Evolutionary conservation across 2,888 invertebrate species (phyloP), one percentile per base, ranked within the genome.

Genomic region (Philhelius pedissequus): DNA sequence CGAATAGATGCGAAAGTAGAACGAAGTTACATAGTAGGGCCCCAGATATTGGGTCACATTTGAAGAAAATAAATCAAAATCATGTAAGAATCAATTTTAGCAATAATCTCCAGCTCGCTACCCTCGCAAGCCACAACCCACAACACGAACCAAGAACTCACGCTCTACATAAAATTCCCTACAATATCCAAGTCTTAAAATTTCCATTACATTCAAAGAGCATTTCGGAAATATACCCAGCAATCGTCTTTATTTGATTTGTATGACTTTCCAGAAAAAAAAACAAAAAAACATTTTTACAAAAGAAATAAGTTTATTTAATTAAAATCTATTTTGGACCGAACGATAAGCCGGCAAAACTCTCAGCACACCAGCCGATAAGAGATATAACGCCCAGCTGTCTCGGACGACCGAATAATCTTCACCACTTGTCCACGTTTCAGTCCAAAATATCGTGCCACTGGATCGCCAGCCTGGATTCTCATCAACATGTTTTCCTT

Each of bases 401-500:
- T 99, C 93, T 99, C 99, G 25, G 98, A 99, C 7, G 98, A 96
- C 87, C 99, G 94, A 89, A 99, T 98, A 91, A 99, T 99, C 93
- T 99, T 99, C 62, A 99, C 98, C 86, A 98, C 97, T 94, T 99
- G 99, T 87, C 99, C 99, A 92, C 99, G 94, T 91, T 98, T 99
- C 9, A 99, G 93, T 79, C 99, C 99, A 93, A 98, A 99, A 92
- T 99, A 99, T 90, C 99, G 94, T 0, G 99, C 97, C 1, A 99
- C 99, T 0, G 99, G 99, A 92, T 99, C 99, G 66, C 98, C 98
- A 8, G 97, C 97, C 92, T 99, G 99, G 90, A 99, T 99, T 90
- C 99, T 95, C 96, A 99, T 99, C 90, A 99, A 93, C 94, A 99
- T 99, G 91, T 98, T 98, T 91, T 99, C 99, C 91, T 99, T 99